phyloP scores from a whole-genome alignment of 2,113 vertebrate genomes.

The Patagioenas fasciata region DNA sequence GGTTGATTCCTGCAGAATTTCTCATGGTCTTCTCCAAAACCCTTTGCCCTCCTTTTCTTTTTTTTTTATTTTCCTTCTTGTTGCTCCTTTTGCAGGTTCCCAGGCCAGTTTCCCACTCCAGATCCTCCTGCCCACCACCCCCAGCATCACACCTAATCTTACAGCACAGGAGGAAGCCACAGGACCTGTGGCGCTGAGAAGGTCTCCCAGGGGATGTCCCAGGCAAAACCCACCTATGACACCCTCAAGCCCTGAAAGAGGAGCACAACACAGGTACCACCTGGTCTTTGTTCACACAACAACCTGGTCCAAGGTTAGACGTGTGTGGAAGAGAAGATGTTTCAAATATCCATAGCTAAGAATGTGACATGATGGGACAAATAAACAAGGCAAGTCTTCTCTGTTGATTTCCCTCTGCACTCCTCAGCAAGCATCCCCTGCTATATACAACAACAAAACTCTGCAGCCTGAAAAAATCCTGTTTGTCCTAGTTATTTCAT shows the following conservation, averaged over 20 bases:
- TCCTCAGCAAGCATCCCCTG: neutral
- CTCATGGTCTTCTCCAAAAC: neutral
- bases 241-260: neutral
- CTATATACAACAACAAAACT: neutral
- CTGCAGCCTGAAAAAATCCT: neutral
- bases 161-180: neutral
- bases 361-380: rapidly evolving
- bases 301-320: rapidly evolving
- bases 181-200: neutral
- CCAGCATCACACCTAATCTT: neutral
- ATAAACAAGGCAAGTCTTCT: rapidly evolving
- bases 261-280: neutral
- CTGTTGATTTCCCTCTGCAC: neutral
- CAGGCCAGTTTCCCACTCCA: neutral
- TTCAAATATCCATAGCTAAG: neutral
- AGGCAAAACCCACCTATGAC: neutral
- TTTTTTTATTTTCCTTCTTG: too few species aligned
- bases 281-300: neutral
- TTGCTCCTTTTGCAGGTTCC: neutral
- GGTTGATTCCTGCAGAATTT: neutral
- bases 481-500: neutral
- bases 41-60: neutral
- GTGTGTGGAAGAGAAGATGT: neutral
- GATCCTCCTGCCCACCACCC: rapidly evolving
- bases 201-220: neutral